Evolutionary conservation across 2,797 vertebrate species (phyloP).

Genomic region (Heterohyrax brucei): DNA sequence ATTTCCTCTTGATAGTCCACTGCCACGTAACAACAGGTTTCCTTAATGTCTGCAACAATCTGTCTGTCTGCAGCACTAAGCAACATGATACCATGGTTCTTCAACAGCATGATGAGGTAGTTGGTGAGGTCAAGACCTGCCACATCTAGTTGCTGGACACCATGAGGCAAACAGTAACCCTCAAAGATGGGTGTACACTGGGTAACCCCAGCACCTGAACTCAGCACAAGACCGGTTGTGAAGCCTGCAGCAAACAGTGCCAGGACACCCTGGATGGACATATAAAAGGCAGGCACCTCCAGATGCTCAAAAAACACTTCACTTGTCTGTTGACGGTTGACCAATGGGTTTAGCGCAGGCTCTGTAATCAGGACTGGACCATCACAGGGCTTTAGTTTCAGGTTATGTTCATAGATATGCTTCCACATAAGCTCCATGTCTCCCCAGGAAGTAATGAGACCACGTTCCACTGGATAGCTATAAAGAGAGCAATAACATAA

Average conservation of each 20-base stretch:
- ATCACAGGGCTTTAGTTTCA: slow-evolving; percentile 82
- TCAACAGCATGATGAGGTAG: slow-evolving; percentile 77
- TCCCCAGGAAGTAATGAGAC: slow-evolving; percentile 80
- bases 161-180: slow-evolving; percentile 86
- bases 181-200: slow-evolving; percentile 83
- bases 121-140: slow-evolving; percentile 85
- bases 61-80: slow-evolving; percentile 78
- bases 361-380: slow-evolving; percentile 83
- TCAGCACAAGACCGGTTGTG: slow-evolving; percentile 85
- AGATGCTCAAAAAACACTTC: slow-evolving; percentile 85
- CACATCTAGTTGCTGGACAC: slow-evolving; percentile 80
- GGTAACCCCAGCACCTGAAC: slow-evolving; percentile 73
- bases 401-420: slow-evolving; percentile 77
- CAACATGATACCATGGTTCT: slow-evolving; percentile 72
- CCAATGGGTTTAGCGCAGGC: slow-evolving; percentile 81
- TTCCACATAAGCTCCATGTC: slow-evolving; percentile 85
- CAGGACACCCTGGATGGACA: slow-evolving; percentile 84
- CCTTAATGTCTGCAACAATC: slow-evolving; percentile 81
- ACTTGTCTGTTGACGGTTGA: slow-evolving; percentile 74
- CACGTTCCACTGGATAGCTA: slow-evolving; percentile 83
- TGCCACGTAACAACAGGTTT: slow-evolving; percentile 81
- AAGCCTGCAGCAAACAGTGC: slow-evolving; percentile 82
- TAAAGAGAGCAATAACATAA: neutral
- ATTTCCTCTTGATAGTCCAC: slow-evolving; percentile 81
- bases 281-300: slow-evolving; percentile 85